Base-by-base conservation (phyloP, 2,113 vertebrate species). In the Gambusia holbrooki region DNA sequence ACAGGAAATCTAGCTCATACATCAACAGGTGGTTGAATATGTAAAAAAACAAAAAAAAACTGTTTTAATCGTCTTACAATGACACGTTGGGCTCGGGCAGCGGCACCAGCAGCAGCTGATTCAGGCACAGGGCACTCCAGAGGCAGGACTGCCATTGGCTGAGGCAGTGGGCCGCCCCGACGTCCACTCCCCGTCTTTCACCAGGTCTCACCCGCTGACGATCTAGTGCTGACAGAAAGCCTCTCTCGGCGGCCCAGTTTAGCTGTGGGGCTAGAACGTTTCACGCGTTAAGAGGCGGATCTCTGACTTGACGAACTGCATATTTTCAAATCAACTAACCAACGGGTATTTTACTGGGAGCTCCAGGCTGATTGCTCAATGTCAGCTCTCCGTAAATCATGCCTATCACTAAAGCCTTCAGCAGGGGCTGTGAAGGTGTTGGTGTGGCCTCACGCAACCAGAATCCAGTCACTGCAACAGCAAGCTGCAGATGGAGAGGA, bases 111-210 rank as follows among this genome's bases (percentile, higher is more conserved):
- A 99, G 87, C 5, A 98, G 93, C 90, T 97, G 96, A 90, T 97
- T 98, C 75, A 99, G 95, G 80, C 95, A 94, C 48, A 96, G 48
- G 48, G 92, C 93, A 77, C 94, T 96, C 94, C 96, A 96, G 74
- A 99, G 92, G 74, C 97, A 98, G 82, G 96, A 94, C 86, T 98
- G 97, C 98, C 98, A 99, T 79, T 99, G 97, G 92, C 96, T 96
- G 77, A 96, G 94, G 80, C 90, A 29, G 73, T 99, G 97, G 62
- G 96, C 94, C 17, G 86, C 90, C 40, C 92, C 95, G 48, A 96
- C 27, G 51, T 97, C 94, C 33, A 97, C 72, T 5, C 84, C 84
- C 0, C 77, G n/a, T 28, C 79, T 87, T 27, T 90, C 87, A 13
- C 35, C 27, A 0, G 83, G 76, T 66, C 84, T 90, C 40, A 85